phyloP scores from a whole-genome alignment of 2,113 vertebrate species.

The Syngnathus scovelli region DNA sequence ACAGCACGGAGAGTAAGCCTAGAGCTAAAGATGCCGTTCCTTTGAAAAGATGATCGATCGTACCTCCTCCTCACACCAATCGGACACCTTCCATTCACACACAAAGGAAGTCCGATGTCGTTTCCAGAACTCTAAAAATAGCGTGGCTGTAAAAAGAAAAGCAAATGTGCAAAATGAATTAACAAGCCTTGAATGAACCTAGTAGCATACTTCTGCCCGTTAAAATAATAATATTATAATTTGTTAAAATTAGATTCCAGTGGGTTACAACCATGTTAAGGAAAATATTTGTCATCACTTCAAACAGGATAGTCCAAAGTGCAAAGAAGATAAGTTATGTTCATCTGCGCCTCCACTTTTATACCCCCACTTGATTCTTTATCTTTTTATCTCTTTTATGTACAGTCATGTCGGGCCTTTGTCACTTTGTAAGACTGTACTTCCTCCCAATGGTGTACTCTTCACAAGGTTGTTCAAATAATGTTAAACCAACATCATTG shows the following conservation, averaged over 20 bases:
- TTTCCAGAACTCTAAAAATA: conserved; percentile 95
- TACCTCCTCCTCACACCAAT: conserved; percentile 92
- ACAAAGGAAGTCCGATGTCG: conserved; percentile 74
- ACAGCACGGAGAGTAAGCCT: neutral
- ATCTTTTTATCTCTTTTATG: neutral
- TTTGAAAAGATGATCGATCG: neutral
- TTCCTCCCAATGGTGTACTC: neutral
- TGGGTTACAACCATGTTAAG: neutral
- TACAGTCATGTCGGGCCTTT: neutral
- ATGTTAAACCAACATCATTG: neutral
- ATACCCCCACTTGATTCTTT: neutral
- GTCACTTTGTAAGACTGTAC: neutral
- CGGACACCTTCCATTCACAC: conserved; percentile 78
- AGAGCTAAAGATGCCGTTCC: neutral
- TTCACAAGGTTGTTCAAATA: neutral
- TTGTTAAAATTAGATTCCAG: neutral
- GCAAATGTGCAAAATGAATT: neutral
- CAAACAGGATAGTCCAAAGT: neutral
- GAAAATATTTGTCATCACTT: neutral
- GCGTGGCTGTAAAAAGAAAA: conserved; percentile 73
- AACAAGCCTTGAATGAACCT: no score
- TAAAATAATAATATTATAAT: no score
- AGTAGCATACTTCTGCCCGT: no score
- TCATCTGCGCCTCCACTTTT: neutral
- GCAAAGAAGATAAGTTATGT: neutral